A percentile compares a stretch with the other conserved stretches of the same genome.
These are phyloP conservation scores for Theretra japonica DNA, from an alignment of 2,888 invertebrate species.

Conservation along the genomic window DNA sequence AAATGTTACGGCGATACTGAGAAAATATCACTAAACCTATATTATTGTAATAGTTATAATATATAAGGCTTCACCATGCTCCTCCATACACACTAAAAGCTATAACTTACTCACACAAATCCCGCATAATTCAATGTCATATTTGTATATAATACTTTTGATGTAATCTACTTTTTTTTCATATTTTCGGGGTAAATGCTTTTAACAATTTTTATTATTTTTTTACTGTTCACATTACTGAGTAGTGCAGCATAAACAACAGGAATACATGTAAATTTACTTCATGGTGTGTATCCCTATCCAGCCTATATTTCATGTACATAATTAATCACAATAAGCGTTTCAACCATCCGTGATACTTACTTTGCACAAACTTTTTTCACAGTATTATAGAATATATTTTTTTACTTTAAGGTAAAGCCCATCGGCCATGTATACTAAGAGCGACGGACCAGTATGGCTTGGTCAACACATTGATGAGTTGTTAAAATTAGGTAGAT, in stretches of 20 bases:
- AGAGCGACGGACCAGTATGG: background rate
- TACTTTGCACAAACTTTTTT: conserved; percentile 31
- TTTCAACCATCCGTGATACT: conserved; percentile 48
- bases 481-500: background rate
- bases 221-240: background rate
- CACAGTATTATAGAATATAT: background rate
- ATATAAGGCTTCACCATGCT: conserved; percentile 74
- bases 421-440: background rate
- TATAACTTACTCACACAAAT: conserved; percentile 77
- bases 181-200: background rate
- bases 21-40: conserved; percentile 63
- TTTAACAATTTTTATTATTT: background rate
- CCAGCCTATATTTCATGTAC: background rate
- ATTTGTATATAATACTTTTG: conserved; percentile 5
- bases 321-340: conserved; percentile 41
- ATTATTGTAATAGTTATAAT: conserved; percentile 55
- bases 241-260: background rate
- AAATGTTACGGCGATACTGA: conserved; percentile 66
- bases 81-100: conserved; percentile 80
- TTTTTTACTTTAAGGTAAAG: background rate
- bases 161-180: background rate
- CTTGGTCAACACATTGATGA: background rate
- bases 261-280: background rate
- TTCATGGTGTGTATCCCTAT: background rate
- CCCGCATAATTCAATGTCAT: conserved; percentile 51